A percentile compares a stretch with the other conserved stretches of the same genome.
phyloP scores from a whole-genome alignment of 1,140 invertebrate genomes.

The Paracyclopina nana region DNA sequence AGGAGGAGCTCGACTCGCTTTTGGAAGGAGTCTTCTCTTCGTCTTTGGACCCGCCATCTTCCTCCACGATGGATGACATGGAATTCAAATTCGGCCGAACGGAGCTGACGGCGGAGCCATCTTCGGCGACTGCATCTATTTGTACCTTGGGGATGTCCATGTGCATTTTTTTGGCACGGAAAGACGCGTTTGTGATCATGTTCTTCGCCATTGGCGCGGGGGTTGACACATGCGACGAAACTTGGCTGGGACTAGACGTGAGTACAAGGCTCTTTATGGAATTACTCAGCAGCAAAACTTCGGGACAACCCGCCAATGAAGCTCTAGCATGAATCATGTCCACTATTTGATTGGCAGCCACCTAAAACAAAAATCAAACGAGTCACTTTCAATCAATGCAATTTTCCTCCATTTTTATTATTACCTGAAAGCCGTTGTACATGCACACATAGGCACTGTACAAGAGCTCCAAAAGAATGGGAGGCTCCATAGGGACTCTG shows the following conservation, averaged over 20 bases:
- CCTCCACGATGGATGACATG: neutral
- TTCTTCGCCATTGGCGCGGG: slow-evolving; percentile 10
- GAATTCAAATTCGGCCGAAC: neutral
- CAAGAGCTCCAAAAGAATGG: neutral
- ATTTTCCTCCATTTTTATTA: too few relatives aligned
- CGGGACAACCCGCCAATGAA: neutral
- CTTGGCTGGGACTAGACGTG: neutral
- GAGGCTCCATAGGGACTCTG: neutral
- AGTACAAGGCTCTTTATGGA: neutral
- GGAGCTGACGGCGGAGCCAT: neutral
- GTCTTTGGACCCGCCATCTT: neutral
- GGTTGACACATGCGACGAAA: neutral
- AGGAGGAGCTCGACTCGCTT: too few relatives aligned
- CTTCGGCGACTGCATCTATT: too few relatives aligned
- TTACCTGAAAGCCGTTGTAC: slow-evolving; percentile 4
- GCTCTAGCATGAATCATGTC: neutral
- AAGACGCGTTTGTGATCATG: slow-evolving; percentile 14
- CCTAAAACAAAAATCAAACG: too few relatives aligned
- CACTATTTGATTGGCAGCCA: neutral
- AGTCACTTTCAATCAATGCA: too few relatives aligned
- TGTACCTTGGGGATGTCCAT: slow-evolving; percentile 7
- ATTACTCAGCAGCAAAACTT: neutral
- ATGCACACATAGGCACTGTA: slow-evolving; percentile 4
- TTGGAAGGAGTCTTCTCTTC: neutral
- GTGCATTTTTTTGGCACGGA: slow-evolving; percentile 14